A percentile compares a stretch with the other conserved stretches of the same genome.
phyloP scores from a whole-genome alignment of 2,113 vertebrate genomes.

The Proterorhinus semilunaris region DNA sequence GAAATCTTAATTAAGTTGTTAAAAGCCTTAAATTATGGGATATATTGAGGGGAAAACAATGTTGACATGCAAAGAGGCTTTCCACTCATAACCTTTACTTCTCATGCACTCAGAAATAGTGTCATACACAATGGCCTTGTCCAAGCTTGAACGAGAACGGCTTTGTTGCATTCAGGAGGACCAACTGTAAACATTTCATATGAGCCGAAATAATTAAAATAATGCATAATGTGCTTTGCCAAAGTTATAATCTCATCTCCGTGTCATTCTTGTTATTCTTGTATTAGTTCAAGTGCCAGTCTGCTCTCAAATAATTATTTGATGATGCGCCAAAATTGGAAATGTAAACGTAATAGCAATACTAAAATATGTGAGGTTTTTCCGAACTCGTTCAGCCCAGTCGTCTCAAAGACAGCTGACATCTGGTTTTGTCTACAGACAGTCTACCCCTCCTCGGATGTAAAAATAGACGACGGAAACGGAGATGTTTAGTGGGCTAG shows the following conservation, averaged over 20 bases:
- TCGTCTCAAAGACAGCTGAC: constrained; percentile 14
- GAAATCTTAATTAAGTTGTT: constrained; percentile 35
- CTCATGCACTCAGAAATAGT: constrained; percentile 25
- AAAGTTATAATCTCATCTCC: too few species aligned
- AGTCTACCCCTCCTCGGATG: neutral
- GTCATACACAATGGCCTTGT: constrained; percentile 8
- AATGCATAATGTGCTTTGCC: too few species aligned
- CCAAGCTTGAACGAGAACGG: neutral
- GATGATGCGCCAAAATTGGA: too few species aligned
- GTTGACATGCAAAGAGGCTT: constrained; percentile 45
- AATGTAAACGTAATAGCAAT: too few species aligned
- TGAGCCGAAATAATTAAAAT: too few species aligned
- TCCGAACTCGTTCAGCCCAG: too few species aligned
- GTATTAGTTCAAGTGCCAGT: too few species aligned
- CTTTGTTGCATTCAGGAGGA: neutral
- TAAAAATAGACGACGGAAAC: constrained; percentile 3
- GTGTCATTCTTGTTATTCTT: too few species aligned
- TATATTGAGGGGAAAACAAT: constrained; percentile 50
- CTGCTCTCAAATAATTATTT: too few species aligned
- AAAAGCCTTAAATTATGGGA: constrained; percentile 44
- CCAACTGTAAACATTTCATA: too few species aligned
- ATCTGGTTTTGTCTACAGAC: constrained; percentile 9
- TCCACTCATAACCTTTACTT: constrained; percentile 29
- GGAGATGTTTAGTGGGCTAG: neutral
- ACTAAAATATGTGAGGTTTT: too few species aligned